Evolutionary conservation across 2,888 invertebrate genomes (phyloP), one percentile per base, ranked within the genome.

Genomic region (Aphodius granarius): DNA sequence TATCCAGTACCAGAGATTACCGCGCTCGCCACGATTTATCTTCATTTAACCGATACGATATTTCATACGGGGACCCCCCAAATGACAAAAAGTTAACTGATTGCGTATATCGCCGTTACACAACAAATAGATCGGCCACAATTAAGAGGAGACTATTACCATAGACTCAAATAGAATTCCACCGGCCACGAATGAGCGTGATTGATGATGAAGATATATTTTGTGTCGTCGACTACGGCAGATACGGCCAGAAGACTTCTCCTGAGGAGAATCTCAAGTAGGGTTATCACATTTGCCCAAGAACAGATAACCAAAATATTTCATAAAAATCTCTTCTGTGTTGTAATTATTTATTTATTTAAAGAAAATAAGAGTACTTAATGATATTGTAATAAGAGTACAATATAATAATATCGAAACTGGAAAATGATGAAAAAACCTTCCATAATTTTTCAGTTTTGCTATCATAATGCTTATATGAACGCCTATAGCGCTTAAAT

Each of bases 151-250:
- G 43, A 43, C 43, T 43, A 43, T 43, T 43, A 43, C 43, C 43
- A n/a, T n/a, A 43, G 43, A 43, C 43, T 43, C 43, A 43, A 43
- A 43, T 43, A 43, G 43, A 43, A 43, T 43, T 43, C 43, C 6
- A 43, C 43, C 43, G 1, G 3, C 43, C 43, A 43, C 1, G 43
- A 43, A 43, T 43, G 43, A 43, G 43, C 19, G 17, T 72, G 72
- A 72, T 72, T 63, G 72, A 72, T 72, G 72, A 72, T 43, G 72
- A 15, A 19, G 17, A 72, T 72, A 72, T 62, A 72, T 72, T 72
- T 72, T 63, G 17, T 62, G 68, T 68, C 68, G 21, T 68, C 19
- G 68, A 43, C 43, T 13, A 3, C 43, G 43, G 9, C 43, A 43
- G 43, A 43, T 43, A 9, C 9, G 9, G 9, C 3, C 43, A 43